These are phyloP conservation scores for Pseudochaenichthys georgianus DNA, from an alignment of 2,797 vertebrate genomes.

Conservation along the genomic window DNA sequence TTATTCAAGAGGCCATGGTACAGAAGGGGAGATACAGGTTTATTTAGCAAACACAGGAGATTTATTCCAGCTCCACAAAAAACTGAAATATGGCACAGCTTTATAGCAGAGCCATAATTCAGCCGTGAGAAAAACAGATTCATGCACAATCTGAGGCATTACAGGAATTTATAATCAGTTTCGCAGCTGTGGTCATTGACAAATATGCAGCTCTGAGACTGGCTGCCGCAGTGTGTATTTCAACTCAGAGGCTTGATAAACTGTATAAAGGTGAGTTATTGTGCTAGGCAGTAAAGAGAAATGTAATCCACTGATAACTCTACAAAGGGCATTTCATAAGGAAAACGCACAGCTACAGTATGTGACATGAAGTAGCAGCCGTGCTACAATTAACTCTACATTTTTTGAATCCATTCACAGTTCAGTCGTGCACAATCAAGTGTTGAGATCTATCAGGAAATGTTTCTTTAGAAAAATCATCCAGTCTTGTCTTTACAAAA, in stretches of 20 bases:
- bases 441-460: background rate
- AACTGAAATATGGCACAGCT: conserved; percentile 46
- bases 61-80: conserved; percentile 57
- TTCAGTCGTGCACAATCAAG: conserved; percentile 1
- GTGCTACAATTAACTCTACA: background rate
- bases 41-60: conserved; percentile 60
- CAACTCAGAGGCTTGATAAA: conserved; percentile 60
- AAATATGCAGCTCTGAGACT: conserved; percentile 58
- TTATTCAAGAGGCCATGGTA: conserved; percentile 32
- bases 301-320: conserved; percentile 70
- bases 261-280: conserved; percentile 59
- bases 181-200: conserved; percentile 61
- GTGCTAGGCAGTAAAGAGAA: conserved; percentile 46
- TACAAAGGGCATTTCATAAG: conserved; percentile 35
- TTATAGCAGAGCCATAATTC: conserved; percentile 68
- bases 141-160: conserved; percentile 66
- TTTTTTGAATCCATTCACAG: background rate
- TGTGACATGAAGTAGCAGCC: background rate
- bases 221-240: conserved; percentile 27
- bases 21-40: conserved; percentile 43
- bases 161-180: conserved; percentile 69
- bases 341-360: conserved; percentile 6
- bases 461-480: background rate
- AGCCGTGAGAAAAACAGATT: conserved; percentile 62
- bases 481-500: background rate